Base-by-base conservation (phyloP, 2,797 vertebrate genomes). In the Cyprinodon diabolis region DNA sequence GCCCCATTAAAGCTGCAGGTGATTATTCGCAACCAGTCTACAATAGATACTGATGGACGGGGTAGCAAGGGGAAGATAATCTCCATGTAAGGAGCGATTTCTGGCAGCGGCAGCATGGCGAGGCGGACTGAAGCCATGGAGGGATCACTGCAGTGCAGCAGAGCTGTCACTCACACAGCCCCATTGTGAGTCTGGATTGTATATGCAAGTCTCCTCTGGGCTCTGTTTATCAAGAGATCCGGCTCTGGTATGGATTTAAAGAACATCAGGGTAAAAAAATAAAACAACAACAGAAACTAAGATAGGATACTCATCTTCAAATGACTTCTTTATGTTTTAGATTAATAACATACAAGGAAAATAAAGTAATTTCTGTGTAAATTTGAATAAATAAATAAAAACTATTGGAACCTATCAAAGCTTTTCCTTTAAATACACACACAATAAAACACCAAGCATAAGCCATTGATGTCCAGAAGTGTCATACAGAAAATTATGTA, bases 131-230 rank as follows among this genome's bases (percentile, higher is more conserved):
- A 80, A 87, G 85, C 82, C 81, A 81, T 14, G 73, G 74, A 86
- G 84, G 86, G 78, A 86, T 84, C 85, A 94, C 94, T 88, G 95
- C 94, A 94, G 89, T 94, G 95, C 94, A 94, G 90, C 90, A 94
- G 89, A 92, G 86, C 88, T 91, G 90, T 90, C 92, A 89, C 89
- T 90, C 89, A 91, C 68, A 72, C 56, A 66, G 67, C 75, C 17
- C 79, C 74, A 83, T 75, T 76, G 79, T 70, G 83, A 69, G 62
- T 47, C 62, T 54, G 85, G 68, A 43, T 58, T 56, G 66, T 70
- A 71, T 72, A 48, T 0, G 77, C 76, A 70, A 62, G 60, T 12
- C 52, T 69, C 82, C 68, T 37, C 45, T 68, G 79, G 83, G 68
- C 67, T 51, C 23, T 0, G 25, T 67, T 25, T 49, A 25, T 66